These are phyloP conservation scores for Rallus limicola DNA, from an alignment of 2,113 vertebrate species.

Conservation along the genomic window DNA sequence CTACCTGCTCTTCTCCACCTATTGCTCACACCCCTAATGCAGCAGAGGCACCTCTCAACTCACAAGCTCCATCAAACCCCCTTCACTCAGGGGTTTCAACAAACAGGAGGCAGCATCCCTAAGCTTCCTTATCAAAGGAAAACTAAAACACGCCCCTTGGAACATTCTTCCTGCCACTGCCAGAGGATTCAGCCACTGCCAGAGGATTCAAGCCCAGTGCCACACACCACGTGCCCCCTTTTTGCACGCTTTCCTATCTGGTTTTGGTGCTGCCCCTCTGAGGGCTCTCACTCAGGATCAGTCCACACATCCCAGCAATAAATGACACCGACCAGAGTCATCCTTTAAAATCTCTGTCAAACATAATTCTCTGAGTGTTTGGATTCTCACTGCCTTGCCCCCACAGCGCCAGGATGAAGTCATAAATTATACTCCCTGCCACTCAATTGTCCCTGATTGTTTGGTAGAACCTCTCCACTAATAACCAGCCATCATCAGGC, in stretches of 20 bases:
- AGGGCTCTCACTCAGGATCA: background rate
- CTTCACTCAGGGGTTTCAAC: background rate
- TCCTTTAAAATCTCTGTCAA: conserved; percentile 47
- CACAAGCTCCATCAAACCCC: background rate
- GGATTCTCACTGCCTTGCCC: conserved; percentile 34
- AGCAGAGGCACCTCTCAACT: background rate
- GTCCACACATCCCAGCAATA: conserved; percentile 17
- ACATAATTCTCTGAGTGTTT: conserved; percentile 30
- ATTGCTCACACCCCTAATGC: background rate
- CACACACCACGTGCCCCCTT: background rate
- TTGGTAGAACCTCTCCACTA: conserved; percentile 56
- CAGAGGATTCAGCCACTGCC: background rate
- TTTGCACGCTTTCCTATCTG: conserved; percentile 16
- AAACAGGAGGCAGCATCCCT: background rate
- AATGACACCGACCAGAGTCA: conserved; percentile 32
- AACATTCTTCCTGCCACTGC: conserved; percentile 7
- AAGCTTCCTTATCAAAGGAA: background rate
- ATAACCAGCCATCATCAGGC: conserved; percentile 43
- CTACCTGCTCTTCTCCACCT: background rate
- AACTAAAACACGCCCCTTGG: background rate
- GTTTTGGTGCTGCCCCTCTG: conserved; percentile 9
- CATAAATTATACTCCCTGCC: conserved; percentile 45
- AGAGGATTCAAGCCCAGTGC: background rate
- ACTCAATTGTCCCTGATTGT: conserved; percentile 51
- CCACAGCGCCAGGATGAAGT: conserved; percentile 45